Evolutionary conservation across 2,113 vertebrate species (phyloP).

Genomic region (Cariama cristata): DNA sequence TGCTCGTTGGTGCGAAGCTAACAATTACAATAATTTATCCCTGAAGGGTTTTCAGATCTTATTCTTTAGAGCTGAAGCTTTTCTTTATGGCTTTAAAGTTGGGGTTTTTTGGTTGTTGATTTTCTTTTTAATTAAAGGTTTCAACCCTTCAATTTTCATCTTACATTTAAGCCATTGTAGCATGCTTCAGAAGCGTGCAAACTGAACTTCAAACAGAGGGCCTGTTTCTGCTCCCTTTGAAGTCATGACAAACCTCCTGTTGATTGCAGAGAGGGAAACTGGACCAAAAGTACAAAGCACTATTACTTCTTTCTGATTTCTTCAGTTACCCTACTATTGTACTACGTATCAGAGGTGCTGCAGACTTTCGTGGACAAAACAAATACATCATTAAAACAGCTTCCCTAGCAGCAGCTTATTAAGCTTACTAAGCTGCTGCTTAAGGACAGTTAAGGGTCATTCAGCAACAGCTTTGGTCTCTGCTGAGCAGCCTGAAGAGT

Average conservation of each 20-base stretch:
- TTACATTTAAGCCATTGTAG: neutral
- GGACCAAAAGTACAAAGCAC: neutral
- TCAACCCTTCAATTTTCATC: slow-evolving; percentile 2
- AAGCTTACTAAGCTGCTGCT: neutral
- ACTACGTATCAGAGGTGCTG: neutral
- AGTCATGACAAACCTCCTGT: slow-evolving; percentile 3
- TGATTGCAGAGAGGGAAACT: neutral
- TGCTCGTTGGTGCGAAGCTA: neutral
- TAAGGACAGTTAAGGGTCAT: neutral
- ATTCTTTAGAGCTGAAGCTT: neutral
- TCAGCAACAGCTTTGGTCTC: neutral
- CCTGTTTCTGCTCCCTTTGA: slow-evolving; percentile 20
- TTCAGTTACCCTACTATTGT: neutral
- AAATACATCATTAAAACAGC: neutral
- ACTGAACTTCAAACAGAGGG: slow-evolving; percentile 23
- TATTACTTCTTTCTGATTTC: neutral
- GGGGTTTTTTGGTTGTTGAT: neutral
- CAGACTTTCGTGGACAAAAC: neutral
- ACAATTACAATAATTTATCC: slow-evolving; percentile 1
- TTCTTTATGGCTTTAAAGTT: slow-evolving; percentile 18
- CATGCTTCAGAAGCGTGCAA: neutral
- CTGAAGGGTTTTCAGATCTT: neutral
- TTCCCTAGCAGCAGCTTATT: neutral
- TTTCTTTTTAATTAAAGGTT: slow-evolving; percentile 55
- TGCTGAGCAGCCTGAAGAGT: neutral